Evolutionary conservation across 2,113 vertebrate species (phyloP).

Genomic region (Anthoscopus minutus): DNA sequence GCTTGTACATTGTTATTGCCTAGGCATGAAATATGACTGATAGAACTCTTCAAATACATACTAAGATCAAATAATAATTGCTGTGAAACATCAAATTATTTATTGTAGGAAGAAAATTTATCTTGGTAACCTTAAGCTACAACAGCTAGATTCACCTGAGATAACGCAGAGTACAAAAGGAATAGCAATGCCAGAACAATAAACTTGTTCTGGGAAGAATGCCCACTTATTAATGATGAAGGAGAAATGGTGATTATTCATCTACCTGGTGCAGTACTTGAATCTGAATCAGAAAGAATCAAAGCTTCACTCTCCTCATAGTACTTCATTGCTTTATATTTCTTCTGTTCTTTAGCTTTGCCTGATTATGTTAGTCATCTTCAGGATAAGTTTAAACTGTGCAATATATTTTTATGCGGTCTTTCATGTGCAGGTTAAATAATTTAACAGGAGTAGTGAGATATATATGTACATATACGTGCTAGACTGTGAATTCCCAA

Average conservation of each 20-base stretch:
- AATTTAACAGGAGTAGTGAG: neutral
- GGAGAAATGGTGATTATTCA: neutral
- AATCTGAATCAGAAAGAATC: neutral
- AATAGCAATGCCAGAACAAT: neutral
- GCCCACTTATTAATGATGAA: neutral
- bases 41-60: neutral
- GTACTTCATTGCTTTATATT: neutral
- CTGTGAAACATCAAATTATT: neutral
- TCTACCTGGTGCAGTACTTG: neutral
- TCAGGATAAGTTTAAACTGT: neutral
- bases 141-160: neutral
- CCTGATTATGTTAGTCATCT: neutral
- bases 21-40: neutral
- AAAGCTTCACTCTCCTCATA: neutral
- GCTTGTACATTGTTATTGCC: neutral
- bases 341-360: neutral
- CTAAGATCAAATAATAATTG: neutral
- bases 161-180: neutral
- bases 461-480: neutral
- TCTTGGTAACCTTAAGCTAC: neutral
- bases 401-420: neutral
- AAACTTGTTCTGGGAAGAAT: neutral
- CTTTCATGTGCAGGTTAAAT: neutral
- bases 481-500: neutral
- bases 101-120: neutral